phyloP scores from a whole-genome alignment of 2,888 invertebrate species.

The Smittia aterrima region DNA sequence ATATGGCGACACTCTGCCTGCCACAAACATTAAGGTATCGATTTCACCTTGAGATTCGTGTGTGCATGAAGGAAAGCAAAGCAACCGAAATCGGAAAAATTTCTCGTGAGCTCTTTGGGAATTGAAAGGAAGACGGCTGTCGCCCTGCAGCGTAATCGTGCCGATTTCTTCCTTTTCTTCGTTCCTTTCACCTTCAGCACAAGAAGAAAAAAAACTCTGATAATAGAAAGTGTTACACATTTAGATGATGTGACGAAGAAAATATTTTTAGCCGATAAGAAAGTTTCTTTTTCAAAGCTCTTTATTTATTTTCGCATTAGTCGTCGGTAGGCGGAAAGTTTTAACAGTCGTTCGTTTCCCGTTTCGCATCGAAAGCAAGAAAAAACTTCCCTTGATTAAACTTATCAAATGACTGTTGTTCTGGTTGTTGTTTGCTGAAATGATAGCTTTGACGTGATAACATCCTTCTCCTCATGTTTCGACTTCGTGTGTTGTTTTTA shows the following conservation, averaged over 20 bases:
- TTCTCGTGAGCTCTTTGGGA: not conserved
- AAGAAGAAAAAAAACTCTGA: not conserved
- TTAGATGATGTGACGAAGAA: not conserved
- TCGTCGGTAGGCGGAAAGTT: not conserved
- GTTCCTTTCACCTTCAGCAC: not conserved
- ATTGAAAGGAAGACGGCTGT: not conserved
- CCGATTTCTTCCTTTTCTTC: conserved; percentile 20
- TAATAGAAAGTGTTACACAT: conserved; percentile 1
- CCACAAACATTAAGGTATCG: not conserved
- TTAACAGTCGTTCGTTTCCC: not conserved
- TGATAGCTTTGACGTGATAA: conserved; percentile 4
- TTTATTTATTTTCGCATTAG: conserved; percentile 4
- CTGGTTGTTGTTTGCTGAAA: not conserved
- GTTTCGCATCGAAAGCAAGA: not conserved
- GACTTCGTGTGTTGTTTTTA: not conserved
- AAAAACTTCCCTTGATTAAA: not conserved
- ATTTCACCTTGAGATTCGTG: conserved; percentile 7
- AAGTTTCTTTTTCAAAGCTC: not conserved
- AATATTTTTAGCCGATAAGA: not conserved
- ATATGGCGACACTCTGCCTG: conserved; percentile 2
- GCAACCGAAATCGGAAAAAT: not conserved
- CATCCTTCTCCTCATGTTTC: not conserved
- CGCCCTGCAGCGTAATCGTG: conserved; percentile 28
- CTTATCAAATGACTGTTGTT: not conserved
- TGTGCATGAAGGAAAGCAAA: not conserved